Evolutionary conservation across 2,888 invertebrate genomes (phyloP).

Genomic region (Cheilosia vernalis): DNA sequence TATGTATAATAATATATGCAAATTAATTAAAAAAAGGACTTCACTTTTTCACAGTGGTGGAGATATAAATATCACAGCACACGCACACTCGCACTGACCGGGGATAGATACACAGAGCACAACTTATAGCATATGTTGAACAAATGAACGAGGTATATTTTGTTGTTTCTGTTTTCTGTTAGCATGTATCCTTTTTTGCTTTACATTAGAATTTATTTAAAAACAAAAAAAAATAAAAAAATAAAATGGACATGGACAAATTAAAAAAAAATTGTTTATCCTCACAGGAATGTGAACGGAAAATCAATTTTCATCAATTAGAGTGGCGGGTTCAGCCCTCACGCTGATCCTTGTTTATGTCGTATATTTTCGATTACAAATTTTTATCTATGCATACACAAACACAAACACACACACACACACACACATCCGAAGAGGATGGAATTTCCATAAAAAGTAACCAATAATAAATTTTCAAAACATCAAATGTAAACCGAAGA

Average conservation of each 20-base stretch:
- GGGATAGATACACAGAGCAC: background rate
- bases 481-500: constrained; percentile 13
- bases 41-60: constrained; percentile 4
- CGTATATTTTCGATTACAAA: constrained; percentile 27
- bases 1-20: background rate
- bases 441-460: background rate
- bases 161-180: constrained; percentile 10
- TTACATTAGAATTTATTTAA: background rate
- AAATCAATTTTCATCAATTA: constrained; percentile 72
- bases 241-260: background rate
- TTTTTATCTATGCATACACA: background rate
- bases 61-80: constrained; percentile 3
- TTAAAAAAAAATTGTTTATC: constrained; percentile 20
- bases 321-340: constrained; percentile 33
- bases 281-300: constrained; percentile 6
- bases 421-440: background rate
- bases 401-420: background rate
- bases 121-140: constrained; percentile 41
- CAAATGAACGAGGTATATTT: constrained; percentile 4
- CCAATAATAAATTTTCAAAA: constrained; percentile 33
- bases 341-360: constrained; percentile 20
- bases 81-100: constrained; percentile 11
- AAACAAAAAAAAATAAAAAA: background rate
- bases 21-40: constrained; percentile 7
- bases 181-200: constrained; percentile 9